phyloP scores from a whole-genome alignment of 2,797 vertebrate genomes.

The Enteromius anoplus region DNA sequence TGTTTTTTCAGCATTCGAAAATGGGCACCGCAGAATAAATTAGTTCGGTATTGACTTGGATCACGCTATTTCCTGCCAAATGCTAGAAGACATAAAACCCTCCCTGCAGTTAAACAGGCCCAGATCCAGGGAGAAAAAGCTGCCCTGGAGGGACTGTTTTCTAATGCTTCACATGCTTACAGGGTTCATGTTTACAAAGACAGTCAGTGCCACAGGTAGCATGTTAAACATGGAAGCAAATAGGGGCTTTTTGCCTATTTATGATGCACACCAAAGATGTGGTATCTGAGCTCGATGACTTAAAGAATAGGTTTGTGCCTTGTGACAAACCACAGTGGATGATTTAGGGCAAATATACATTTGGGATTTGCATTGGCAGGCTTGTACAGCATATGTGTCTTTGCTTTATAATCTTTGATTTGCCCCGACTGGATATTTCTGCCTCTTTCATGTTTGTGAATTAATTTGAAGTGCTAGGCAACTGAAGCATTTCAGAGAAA shows the following conservation, averaged over 20 bases:
- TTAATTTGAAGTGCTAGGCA: slow-evolving; percentile 43
- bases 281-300: background rate
- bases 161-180: slow-evolving; percentile 41
- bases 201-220: slow-evolving; percentile 43
- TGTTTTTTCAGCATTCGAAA: slow-evolving; percentile 22
- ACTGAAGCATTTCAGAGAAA: slow-evolving; percentile 37
- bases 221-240: slow-evolving; percentile 1
- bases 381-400: background rate
- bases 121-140: slow-evolving; percentile 31
- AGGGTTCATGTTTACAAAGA: slow-evolving; percentile 14
- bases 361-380: slow-evolving; percentile 31
- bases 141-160: slow-evolving; percentile 41
- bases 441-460: slow-evolving; percentile 39
- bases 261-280: background rate
- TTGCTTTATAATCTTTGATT: slow-evolving; percentile 40
- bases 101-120: slow-evolving; percentile 46
- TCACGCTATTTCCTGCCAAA: slow-evolving; percentile 30
- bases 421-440: slow-evolving; percentile 35
- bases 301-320: slow-evolving; percentile 10
- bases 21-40: slow-evolving; percentile 43
- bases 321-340: slow-evolving; percentile 14
- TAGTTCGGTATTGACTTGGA: slow-evolving; percentile 32
- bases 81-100: slow-evolving; percentile 9
- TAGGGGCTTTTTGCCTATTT: slow-evolving; percentile 17
- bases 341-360: slow-evolving; percentile 32